A percentile compares a stretch with the other conserved stretches of the same genome.
These are phyloP conservation scores for Hylaea fasciaria DNA, from an alignment of 2,888 invertebrate genomes.

Conservation along the genomic window DNA sequence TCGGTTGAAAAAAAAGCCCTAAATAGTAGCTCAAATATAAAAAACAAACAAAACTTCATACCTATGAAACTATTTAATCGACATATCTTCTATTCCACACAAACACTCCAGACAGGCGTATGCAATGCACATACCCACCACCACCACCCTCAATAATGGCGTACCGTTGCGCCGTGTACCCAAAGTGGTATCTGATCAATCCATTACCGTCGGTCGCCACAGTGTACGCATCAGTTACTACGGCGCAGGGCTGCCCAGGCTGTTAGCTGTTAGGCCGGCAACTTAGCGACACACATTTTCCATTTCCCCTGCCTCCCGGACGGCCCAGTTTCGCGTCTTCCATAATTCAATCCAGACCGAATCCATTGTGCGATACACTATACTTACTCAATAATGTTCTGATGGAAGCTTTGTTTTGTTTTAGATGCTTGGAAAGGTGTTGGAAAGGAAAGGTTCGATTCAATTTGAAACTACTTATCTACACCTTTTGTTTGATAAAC, in stretches of 20 bases:
- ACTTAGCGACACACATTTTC: constrained; percentile 83
- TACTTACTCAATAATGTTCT: constrained; percentile 29
- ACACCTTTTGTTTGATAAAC: no score
- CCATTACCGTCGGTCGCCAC: constrained; percentile 72
- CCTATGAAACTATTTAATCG: no score
- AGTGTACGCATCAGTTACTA: constrained; percentile 70
- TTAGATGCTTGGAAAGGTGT: constrained; percentile 19
- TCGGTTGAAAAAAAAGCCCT: no score
- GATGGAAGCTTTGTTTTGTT: constrained; percentile 31
- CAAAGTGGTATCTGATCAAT: constrained; percentile 80
- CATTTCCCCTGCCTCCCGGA: constrained; percentile 75
- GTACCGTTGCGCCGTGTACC: constrained; percentile 47
- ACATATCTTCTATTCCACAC: no score
- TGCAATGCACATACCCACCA: not conserved
- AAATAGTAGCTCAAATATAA: no score
- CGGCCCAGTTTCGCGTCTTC: constrained; percentile 74
- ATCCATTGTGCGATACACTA: constrained; percentile 66
- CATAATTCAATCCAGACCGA: constrained; percentile 81
- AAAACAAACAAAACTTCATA: no score
- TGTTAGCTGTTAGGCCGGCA: constrained; percentile 67
- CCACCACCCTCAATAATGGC: constrained; percentile 23
- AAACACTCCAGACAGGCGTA: constrained; percentile 6
- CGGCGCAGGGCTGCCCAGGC: constrained; percentile 66
- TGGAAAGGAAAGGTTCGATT: not conserved
- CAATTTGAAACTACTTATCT: no score